These are phyloP conservation scores for Falco rusticolus DNA, from an alignment of 2,797 vertebrate species.

Conservation along the genomic window DNA sequence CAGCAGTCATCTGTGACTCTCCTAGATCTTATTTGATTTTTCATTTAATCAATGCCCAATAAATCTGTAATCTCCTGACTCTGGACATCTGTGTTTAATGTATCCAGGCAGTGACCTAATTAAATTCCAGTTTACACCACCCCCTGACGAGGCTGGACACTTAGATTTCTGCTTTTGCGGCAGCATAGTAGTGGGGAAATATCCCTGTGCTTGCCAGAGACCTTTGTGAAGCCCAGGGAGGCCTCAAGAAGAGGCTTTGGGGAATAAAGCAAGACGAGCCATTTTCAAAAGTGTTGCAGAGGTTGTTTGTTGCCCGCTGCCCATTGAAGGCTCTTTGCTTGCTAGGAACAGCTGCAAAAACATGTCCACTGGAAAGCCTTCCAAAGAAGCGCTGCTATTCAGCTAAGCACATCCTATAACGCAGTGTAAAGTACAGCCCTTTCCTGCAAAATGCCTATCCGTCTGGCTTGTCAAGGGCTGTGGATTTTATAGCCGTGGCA, in stretches of 20 bases:
- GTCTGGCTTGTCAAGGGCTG: neutral
- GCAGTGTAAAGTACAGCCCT: neutral
- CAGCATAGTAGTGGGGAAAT: neutral
- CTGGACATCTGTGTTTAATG: conserved; percentile 22
- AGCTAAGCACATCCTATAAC: neutral
- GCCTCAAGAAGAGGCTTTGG: neutral
- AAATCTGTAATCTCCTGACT: conserved; percentile 45
- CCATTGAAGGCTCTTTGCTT: neutral
- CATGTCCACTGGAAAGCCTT: neutral
- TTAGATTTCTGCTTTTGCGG: neutral
- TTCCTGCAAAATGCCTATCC: neutral
- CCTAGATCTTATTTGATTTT: neutral
- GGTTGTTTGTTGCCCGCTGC: neutral
- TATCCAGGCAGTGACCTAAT: conserved; percentile 25
- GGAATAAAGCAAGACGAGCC: neutral
- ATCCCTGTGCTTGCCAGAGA: neutral
- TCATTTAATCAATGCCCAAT: conserved; percentile 52
- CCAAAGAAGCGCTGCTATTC: neutral
- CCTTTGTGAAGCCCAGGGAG: neutral
- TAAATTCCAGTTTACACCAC: neutral
- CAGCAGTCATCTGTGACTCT: neutral
- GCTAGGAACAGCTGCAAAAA: neutral
- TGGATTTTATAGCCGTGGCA: neutral
- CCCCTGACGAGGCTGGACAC: neutral
- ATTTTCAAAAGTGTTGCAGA: neutral